These are phyloP conservation scores for Patagioenas fasciata DNA, from an alignment of 2,113 vertebrate genomes.

Conservation along the genomic window DNA sequence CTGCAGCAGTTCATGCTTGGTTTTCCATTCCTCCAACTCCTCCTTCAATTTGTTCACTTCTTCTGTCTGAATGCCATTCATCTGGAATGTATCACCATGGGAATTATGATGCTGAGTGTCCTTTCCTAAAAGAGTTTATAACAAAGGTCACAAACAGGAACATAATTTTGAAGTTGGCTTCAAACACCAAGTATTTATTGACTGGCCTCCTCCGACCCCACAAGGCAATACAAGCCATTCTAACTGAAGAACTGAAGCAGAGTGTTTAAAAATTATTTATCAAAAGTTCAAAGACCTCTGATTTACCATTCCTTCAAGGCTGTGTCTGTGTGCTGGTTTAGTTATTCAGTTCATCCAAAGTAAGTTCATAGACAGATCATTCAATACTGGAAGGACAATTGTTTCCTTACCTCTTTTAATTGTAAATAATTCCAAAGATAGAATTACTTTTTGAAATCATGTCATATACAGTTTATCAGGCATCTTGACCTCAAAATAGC, in stretches of 20 bases:
- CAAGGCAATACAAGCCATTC: background rate
- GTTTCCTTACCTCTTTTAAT: background rate
- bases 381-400: no score
- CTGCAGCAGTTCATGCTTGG: slow-evolving; percentile 80
- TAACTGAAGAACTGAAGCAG: background rate
- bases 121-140: slow-evolving; percentile 72
- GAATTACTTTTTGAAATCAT: background rate
- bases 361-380: background rate
- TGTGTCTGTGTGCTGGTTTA: background rate
- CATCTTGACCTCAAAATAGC: background rate
- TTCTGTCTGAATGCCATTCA: slow-evolving; percentile 91
- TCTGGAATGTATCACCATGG: slow-evolving; percentile 71
- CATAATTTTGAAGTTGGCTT: background rate
- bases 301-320: background rate
- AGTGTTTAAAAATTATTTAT: background rate
- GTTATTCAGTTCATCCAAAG: background rate
- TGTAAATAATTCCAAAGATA: accelerated
- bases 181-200: background rate
- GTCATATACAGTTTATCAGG: background rate
- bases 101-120: slow-evolving; percentile 77
- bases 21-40: slow-evolving; percentile 87
- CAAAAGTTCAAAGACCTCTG: background rate
- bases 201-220: accelerated
- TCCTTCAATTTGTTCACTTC: slow-evolving; percentile 83
- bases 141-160: background rate